These are phyloP conservation scores for Phylloscopus trochilus DNA, from an alignment of 2,113 vertebrate genomes.

Conservation along the genomic window DNA sequence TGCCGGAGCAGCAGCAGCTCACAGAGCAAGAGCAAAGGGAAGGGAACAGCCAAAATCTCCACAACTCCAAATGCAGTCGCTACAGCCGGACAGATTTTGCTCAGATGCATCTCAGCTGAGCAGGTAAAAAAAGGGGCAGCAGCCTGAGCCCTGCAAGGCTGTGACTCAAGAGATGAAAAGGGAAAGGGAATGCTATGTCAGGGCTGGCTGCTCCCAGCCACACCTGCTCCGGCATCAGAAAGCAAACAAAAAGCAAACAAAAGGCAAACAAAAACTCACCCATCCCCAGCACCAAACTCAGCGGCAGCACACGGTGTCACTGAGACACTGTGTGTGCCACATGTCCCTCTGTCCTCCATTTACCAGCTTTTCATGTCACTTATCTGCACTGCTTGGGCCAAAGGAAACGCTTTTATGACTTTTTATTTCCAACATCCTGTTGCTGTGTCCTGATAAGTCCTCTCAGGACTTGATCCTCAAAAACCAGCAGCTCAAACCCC, in stretches of 20 bases:
- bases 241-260: not conserved
- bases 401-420: not conserved
- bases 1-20: not conserved
- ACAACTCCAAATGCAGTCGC: not conserved
- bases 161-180: not conserved
- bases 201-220: not conserved
- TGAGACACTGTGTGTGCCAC: not conserved
- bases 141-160: not conserved
- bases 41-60: not conserved
- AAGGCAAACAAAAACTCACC: not conserved
- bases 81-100: rapidly evolving
- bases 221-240: not conserved
- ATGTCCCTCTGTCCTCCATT: not conserved
- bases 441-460: rapidly evolving
- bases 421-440: not conserved
- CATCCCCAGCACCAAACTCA: not conserved
- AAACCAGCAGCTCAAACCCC: not conserved
- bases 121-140: not conserved
- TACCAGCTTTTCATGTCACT: not conserved
- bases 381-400: not conserved
- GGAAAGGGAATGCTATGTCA: not conserved
- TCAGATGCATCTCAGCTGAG: not conserved
- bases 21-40: not conserved
- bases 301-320: rapidly evolving
- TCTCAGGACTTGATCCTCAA: not conserved